Evolutionary conservation across 2,888 invertebrate genomes (phyloP).

Genomic region (Chymomyza amoena): DNA sequence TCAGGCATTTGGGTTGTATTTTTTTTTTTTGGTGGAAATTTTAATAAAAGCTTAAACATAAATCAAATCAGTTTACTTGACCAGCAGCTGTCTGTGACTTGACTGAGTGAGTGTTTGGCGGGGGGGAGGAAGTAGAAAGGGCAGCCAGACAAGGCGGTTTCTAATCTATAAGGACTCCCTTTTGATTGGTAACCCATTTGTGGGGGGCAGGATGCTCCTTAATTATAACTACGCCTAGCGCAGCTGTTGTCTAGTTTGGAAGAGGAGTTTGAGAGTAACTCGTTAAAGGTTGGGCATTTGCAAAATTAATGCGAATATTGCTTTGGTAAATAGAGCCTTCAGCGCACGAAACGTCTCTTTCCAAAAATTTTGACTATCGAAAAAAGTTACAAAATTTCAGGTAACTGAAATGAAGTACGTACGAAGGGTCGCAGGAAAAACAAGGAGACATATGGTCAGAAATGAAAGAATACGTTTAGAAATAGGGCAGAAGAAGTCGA

Average conservation of each 20-base stretch:
- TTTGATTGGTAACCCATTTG: conserved; percentile 56
- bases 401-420: too few species aligned
- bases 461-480: too few species aligned
- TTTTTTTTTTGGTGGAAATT: conserved; percentile 32
- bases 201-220: conserved; percentile 39
- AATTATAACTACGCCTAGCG: conserved; percentile 35
- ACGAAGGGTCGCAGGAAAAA: too few species aligned
- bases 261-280: not conserved
- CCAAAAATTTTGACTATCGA: too few species aligned
- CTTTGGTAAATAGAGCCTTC: too few species aligned
- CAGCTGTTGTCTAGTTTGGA: conserved; percentile 6
- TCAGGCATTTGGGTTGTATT: conserved; percentile 32
- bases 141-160: not conserved
- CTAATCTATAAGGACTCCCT: not conserved
- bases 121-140: too few species aligned
- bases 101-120: conserved; percentile 1
- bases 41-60: conserved; percentile 63
- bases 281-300: not conserved
- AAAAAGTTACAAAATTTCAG: too few species aligned
- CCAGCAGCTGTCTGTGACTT: conserved; percentile 56
- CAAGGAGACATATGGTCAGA: too few species aligned
- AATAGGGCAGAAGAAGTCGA: too few species aligned
- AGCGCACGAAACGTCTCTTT: too few species aligned
- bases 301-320: too few species aligned
- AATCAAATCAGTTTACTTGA: conserved; percentile 58